Evolutionary conservation across 2,113 vertebrate genomes (phyloP).

Genomic region (Struthio camelus): DNA sequence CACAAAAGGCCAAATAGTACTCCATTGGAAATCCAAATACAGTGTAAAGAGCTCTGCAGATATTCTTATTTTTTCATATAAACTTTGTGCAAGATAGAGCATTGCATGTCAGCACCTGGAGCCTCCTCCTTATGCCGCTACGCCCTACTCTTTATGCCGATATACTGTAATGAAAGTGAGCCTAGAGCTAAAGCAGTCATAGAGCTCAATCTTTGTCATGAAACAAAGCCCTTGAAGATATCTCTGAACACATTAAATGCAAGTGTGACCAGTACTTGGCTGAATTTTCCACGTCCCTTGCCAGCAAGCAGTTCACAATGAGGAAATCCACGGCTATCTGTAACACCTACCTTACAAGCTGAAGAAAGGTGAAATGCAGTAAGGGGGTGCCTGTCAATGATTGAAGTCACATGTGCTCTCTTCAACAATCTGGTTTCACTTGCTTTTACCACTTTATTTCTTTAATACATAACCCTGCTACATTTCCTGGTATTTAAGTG

Average conservation of each 20-base stretch:
- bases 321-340: background rate
- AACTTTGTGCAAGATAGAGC: background rate
- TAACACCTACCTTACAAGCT: background rate
- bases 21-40: background rate
- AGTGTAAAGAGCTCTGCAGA: background rate
- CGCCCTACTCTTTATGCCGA: background rate
- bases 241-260: background rate
- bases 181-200: background rate
- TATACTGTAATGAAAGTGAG: background rate
- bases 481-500: background rate
- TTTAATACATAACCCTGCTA: background rate
- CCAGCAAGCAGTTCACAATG: background rate
- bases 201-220: background rate
- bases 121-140: background rate
- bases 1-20: background rate
- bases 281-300: background rate
- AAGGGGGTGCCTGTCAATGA: background rate
- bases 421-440: background rate
- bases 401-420: background rate
- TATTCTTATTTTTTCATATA: background rate
- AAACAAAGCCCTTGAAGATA: background rate
- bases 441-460: background rate
- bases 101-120: background rate
- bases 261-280: background rate
- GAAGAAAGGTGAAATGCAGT: background rate